These are phyloP conservation scores for Poecile atricapillus DNA, from an alignment of 2,113 vertebrate species.

Conservation along the genomic window DNA sequence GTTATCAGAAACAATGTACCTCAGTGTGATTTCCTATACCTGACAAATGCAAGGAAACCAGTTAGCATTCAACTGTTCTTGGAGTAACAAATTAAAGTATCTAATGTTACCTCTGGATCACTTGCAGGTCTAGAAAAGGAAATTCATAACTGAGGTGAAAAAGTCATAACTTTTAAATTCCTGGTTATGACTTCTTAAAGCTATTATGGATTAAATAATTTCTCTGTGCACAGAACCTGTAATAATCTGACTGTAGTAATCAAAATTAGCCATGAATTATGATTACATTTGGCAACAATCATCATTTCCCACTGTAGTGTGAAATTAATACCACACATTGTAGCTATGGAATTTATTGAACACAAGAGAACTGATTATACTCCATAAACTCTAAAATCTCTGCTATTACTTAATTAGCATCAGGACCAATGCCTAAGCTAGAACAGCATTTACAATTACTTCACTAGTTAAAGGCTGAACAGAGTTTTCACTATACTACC, in stretches of 20 bases:
- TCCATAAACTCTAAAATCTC: constrained; percentile 70
- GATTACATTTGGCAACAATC: constrained; percentile 71
- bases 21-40: neutral
- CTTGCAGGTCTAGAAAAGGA: neutral
- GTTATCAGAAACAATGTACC: neutral
- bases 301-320: constrained; percentile 67
- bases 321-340: constrained; percentile 69
- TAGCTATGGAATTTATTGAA: constrained; percentile 68
- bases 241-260: constrained; percentile 59
- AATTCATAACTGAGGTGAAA: neutral
- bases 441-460: constrained; percentile 37
- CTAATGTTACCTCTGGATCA: neutral
- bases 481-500: constrained; percentile 1
- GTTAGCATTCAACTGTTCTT: neutral
- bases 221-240: constrained; percentile 3
- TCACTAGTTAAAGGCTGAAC: constrained; percentile 43
- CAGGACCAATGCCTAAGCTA: constrained; percentile 62
- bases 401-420: constrained; percentile 75
- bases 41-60: neutral
- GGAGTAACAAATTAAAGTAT: neutral
- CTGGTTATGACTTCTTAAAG: constrained; percentile 66
- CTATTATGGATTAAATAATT: constrained; percentile 64
- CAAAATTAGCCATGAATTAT: constrained; percentile 71
- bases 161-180: constrained; percentile 45
- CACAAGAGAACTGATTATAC: constrained; percentile 68